Percentiles rank a stretch among this genome's conserved stretches.
phyloP scores from a whole-genome alignment of 2,888 invertebrate genomes.

The Euplagia quadripunctaria region DNA sequence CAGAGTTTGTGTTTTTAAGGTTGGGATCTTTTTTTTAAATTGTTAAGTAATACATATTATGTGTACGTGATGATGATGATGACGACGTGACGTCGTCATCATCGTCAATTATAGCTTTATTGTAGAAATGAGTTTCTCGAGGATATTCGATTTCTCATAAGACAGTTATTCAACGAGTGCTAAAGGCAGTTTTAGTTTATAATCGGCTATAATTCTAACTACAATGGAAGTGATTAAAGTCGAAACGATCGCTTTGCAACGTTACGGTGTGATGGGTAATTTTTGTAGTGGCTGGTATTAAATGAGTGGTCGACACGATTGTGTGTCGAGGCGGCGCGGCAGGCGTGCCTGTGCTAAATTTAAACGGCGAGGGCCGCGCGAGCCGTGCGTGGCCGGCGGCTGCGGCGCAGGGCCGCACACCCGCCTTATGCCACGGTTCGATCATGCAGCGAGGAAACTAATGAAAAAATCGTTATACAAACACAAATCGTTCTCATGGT shows the following conservation, averaged over 20 bases:
- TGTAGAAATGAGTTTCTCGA: neutral
- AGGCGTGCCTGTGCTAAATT: slow-evolving; percentile 83
- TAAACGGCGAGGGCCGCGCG: slow-evolving; percentile 80
- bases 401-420: slow-evolving; percentile 62
- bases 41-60: too few species aligned
- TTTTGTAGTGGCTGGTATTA: slow-evolving; percentile 59
- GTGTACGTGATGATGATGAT: too few species aligned
- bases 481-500: neutral
- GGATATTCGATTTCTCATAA: neutral
- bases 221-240: slow-evolving; percentile 10
- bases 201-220: neutral
- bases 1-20: too few species aligned
- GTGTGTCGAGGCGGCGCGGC: slow-evolving; percentile 75
- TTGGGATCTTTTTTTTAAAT: too few species aligned
- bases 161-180: neutral
- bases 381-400: slow-evolving; percentile 59
- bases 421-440: slow-evolving; percentile 53
- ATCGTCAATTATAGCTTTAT: neutral
- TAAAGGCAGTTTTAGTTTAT: neutral
- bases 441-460: slow-evolving; percentile 73
- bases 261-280: slow-evolving; percentile 39
- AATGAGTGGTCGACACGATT: slow-evolving; percentile 77
- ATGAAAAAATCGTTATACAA: neutral
- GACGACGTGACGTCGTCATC: too few species aligned
- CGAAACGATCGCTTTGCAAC: slow-evolving; percentile 10